phyloP scores from a whole-genome alignment of 2,113 vertebrate genomes.

The Seriola rivoliana region DNA sequence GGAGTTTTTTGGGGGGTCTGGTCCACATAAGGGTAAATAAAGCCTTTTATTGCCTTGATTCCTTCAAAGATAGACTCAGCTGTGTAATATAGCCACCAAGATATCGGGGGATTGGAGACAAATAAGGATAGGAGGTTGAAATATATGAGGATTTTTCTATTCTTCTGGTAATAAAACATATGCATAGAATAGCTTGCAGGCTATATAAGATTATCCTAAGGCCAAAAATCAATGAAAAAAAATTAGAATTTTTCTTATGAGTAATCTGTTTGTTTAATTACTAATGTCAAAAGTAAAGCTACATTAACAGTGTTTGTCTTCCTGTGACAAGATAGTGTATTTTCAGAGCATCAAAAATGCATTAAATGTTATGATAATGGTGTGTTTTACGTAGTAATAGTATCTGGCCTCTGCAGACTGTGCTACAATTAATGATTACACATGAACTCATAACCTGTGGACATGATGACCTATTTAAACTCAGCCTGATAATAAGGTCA shows the following conservation, averaged over 20 bases:
- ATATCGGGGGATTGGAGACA: conserved; percentile 62
- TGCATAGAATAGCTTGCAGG: conserved; percentile 21
- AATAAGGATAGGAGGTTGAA: conserved; percentile 56
- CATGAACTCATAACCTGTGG: conserved; percentile 46
- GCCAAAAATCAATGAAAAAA: background rate
- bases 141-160: conserved; percentile 29
- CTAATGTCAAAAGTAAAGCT: background rate
- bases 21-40: conserved; percentile 82
- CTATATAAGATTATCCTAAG: conserved; percentile 12
- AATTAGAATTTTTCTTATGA: background rate
- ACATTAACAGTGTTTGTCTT: background rate
- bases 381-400: conserved; percentile 1
- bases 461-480: conserved; percentile 41
- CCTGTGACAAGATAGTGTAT: background rate
- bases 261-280: conserved; percentile 22
- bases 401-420: background rate
- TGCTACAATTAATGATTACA: conserved; percentile 15
- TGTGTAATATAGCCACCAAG: conserved; percentile 73
- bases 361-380: background rate
- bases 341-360: conserved; percentile 6
- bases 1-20: conserved; percentile 45
- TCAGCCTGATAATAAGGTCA: conserved; percentile 59
- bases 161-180: conserved; percentile 15
- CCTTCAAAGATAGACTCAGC: conserved; percentile 75
- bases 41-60: conserved; percentile 82